phyloP scores from a whole-genome alignment of 2,797 vertebrate species.

The Otolemur crassicaudatus region DNA sequence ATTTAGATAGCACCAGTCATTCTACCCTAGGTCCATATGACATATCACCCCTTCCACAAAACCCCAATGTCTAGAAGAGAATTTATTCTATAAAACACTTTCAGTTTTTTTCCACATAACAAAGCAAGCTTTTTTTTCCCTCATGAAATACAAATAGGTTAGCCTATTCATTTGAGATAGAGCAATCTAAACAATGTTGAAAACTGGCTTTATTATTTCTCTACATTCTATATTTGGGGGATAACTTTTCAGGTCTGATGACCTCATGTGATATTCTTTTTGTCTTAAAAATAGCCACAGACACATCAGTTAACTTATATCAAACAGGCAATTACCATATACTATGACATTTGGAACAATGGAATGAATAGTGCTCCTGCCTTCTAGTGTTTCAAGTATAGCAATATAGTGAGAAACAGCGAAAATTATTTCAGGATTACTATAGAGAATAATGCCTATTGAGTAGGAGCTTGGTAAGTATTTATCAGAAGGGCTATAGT shows the following conservation, averaged over 20 bases:
- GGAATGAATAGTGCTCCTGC: not conserved
- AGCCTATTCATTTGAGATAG: not conserved
- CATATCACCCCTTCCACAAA: not conserved
- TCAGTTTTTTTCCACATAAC: not conserved
- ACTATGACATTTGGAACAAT: not conserved
- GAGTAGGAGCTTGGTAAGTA: not conserved
- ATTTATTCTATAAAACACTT: not conserved
- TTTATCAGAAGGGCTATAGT: not conserved
- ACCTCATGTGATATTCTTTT: not conserved
- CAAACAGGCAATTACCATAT: not conserved
- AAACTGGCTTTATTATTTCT: conserved; percentile 26
- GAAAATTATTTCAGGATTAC: not conserved
- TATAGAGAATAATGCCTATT: not conserved
- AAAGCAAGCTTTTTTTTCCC: not conserved
- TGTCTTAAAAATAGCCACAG: not conserved
- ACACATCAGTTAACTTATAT: not conserved
- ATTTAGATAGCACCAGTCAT: not conserved
- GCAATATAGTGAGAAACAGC: not conserved
- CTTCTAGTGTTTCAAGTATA: not conserved
- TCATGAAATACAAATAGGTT: not conserved
- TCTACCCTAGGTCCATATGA: not conserved
- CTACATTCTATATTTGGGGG: not conserved
- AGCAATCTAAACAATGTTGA: conserved; percentile 8
- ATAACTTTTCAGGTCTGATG: not conserved
- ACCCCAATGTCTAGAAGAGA: not conserved